Base-by-base conservation (phyloP, 2,113 vertebrate genomes). In the Agapornis roseicollis region DNA sequence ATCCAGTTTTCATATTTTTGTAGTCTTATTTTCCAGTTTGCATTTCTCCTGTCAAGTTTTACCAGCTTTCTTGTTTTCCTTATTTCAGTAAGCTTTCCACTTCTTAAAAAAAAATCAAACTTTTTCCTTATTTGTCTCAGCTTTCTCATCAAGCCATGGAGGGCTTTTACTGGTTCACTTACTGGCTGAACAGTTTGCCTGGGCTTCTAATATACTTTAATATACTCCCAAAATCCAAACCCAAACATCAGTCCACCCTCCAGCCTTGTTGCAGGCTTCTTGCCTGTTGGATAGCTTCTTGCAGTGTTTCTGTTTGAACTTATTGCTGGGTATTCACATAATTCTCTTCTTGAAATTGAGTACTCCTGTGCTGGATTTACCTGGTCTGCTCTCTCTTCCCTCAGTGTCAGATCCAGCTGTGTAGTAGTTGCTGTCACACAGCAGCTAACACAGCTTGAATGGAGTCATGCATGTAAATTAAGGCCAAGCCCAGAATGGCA, bases 181-280 rank as follows among this genome's bases (percentile, higher is more conserved):
- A 37, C 50, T 66, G 31, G 64, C n/a, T 78, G 50, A 90, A 60
- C 42, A 53, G 22, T 42, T 72, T 65, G 37, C n/a, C 44, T 37
- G 14, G 22, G 17, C 24, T 61, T 81, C 44, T 61, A 81, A 61
- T 29, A 65, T 39, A 23, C 7, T 37, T n/a, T 17, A 37, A 77
- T 70, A 55, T 0, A 1, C 5, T 0, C 1, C 13, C 7, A 8
- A 68, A 81, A 88, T 46, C 35, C 28, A 31, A 47, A 60, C 5
- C 29, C 63, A 35, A 65, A 44, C 29, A 52, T 12, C 14, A 56
- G 7, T 35, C 24, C 61, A 56, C 27, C 13, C 22, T 85, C 13
- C 50, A 35, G 18, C 15, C 7, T 44, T 53, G 23, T 37, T 35
- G 16, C 33, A 50, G 47, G 29, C 23, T 52, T 44, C 39, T 56